Conservation (phyloP, 2,888 invertebrate species). For the Brachyopa scutellaris region DNA sequence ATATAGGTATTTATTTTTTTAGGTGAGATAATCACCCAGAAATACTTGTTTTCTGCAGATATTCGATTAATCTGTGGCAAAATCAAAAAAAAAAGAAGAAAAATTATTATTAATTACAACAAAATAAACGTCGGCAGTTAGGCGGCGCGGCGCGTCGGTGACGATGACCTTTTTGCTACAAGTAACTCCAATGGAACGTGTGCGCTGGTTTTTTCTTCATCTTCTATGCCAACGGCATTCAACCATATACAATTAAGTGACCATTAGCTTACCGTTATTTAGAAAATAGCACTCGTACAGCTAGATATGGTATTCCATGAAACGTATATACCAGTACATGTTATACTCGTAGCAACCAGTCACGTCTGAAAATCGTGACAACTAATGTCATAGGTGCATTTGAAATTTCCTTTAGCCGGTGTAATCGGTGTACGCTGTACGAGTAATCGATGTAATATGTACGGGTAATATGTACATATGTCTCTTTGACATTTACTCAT, state of each 20-base stretch:
- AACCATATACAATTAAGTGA: slow-evolving; percentile 52
- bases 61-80: slow-evolving; percentile 51
- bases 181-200: slow-evolving; percentile 1
- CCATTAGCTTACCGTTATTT: slow-evolving; percentile 69
- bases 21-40: slow-evolving; percentile 59
- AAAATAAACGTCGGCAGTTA: slow-evolving; percentile 25
- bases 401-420: slow-evolving; percentile 67
- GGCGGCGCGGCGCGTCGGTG: slow-evolving; percentile 26
- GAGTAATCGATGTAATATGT: slow-evolving; percentile 43
- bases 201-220: slow-evolving; percentile 1
- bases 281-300: slow-evolving; percentile 66
- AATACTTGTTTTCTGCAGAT: slow-evolving; percentile 59
- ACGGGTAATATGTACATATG: slow-evolving; percentile 33
- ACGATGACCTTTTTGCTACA: slow-evolving; percentile 68
- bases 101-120: slow-evolving; percentile 33
- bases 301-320: slow-evolving; percentile 32
- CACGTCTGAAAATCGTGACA: slow-evolving; percentile 76
- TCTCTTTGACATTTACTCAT: slow-evolving; percentile 61
- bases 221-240: slow-evolving; percentile 55
- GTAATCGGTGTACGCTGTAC: slow-evolving; percentile 20
- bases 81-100: slow-evolving; percentile 19
- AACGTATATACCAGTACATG: slow-evolving; percentile 17
- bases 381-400: slow-evolving; percentile 70
- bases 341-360: slow-evolving; percentile 67
- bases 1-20: slow-evolving; percentile 26